These are phyloP conservation scores for Dipodomys stephensi DNA, from an alignment of 2,113 vertebrate genomes.

Conservation along the genomic window DNA sequence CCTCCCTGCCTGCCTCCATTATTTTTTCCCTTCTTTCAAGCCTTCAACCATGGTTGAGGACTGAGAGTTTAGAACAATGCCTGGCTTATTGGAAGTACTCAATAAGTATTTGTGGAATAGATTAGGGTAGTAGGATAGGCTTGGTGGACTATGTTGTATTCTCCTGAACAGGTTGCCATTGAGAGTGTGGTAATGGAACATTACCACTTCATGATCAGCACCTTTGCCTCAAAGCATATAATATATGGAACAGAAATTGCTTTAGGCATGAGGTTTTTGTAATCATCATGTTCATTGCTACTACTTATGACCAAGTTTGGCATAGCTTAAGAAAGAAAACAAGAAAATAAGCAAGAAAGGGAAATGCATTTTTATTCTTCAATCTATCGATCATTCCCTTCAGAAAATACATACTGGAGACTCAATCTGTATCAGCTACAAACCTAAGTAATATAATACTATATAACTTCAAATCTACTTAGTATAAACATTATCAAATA, in stretches of 20 bases:
- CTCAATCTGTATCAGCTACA: neutral
- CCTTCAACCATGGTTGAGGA: neutral
- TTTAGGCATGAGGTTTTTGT: neutral
- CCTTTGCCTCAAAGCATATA: neutral
- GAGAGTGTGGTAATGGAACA: neutral
- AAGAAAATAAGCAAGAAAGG: neutral
- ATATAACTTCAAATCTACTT: slow-evolving; percentile 20
- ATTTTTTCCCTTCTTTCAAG: neutral
- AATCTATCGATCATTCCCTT: neutral
- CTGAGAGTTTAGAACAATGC: slow-evolving; percentile 14
- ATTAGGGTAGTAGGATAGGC: neutral
- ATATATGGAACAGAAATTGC: neutral
- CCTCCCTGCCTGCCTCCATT: neutral
- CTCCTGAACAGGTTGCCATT: neutral
- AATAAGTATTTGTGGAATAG: slow-evolving; percentile 40
- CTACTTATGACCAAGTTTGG: neutral
- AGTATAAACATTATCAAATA: slow-evolving; percentile 18
- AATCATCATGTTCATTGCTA: neutral
- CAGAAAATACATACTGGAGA: slow-evolving; percentile 36
- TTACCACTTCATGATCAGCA: neutral
- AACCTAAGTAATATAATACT: neutral
- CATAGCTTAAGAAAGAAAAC: neutral
- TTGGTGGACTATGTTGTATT: neutral
- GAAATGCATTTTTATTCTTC: slow-evolving; percentile 50
- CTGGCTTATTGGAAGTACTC: neutral